Evolutionary conservation across 1,140 invertebrate species (phyloP), one percentile per base, ranked within the genome.

Genomic region (Drosophila grimshawi): DNA sequence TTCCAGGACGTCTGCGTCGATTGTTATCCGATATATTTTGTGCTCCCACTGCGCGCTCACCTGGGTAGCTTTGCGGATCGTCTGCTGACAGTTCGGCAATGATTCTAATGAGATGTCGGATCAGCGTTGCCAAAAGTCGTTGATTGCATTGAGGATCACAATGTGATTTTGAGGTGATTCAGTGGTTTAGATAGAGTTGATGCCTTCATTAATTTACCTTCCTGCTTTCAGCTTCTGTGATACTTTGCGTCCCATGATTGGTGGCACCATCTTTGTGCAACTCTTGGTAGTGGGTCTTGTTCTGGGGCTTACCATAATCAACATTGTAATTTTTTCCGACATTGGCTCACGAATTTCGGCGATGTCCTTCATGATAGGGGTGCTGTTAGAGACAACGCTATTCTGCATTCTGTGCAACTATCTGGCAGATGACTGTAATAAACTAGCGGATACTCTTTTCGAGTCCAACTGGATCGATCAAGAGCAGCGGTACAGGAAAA

Each of bases 211-310:
- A 1, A 32, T 51, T 4, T 32, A 3, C 1, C 2, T 51, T 61
- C 30, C 3, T 3, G 3, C 6, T 65, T 65, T 0, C 27, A 88
- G 83, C 19, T 89, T 52, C 46, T 82, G 79, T 3, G 85, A 89
- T 19, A 65, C 64, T 2, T 61, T 89, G 33, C 80, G 85, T 3
- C 85, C 85, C 3, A 46, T 89, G 4, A 83, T 89, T 4, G 82
- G 78, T 4, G 85, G 85, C 37, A 89, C 85, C 0, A 89, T 89
- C n/a, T 89, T 89, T 57, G 80, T 89, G 33, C 85, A 89, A 19
- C 73, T 89, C n/a, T 29, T 85, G 30, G 80, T 89, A 0, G 74
- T 89, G 10, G 85, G 85, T 0, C 27, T 89, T 2, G 78, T 89
- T 1, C 63, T 89, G 19, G 85, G 85, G 4, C 78, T 83, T 5